Evolutionary conservation across 2,113 vertebrate species (phyloP), one percentile per base, ranked within the genome.

Genomic region (Chaetops frenatus): DNA sequence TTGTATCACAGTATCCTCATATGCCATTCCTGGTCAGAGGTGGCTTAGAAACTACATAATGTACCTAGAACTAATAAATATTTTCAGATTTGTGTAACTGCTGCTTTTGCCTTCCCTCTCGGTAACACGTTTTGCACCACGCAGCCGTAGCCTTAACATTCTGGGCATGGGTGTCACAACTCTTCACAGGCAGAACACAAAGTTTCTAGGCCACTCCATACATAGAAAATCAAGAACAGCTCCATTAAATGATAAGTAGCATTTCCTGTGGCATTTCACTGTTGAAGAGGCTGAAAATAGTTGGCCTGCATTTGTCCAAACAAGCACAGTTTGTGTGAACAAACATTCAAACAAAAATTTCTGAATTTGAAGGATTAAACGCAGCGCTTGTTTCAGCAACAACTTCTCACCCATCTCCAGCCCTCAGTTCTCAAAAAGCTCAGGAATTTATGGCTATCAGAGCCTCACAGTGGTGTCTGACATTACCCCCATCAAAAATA

Each of bases 181-280:
- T 40, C 48, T 6, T 7, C 33, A 40, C 1, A 74, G 47, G 0
- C 0, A 78, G 27, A 81, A 53, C 1, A 11, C 1, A 0, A 51
- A 33, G 7, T 38, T 76, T 51, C 36, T 7, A 11, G 4, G 31
- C 15, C 44, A 76, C 31, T 28, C 7, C 24, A 6, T 11, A 22
- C 9, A 35, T 7, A 31, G 5, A 73, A 24, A 19, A 60, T 21
- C 29, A 57, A 38, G 3, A 83, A 42, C 0, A 77, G 11, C 33
- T n/a, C 15, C 7, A 24, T 22, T 24, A n/a, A 58, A 53, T 45
- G 3, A 47, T 18, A 1, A 1, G 8, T 2, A 8, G 20, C 15
- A 45, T 66, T 54, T 65, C 42, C 67, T 54, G 47, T 33, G 10
- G 21, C n/a, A 53, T 74, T 70, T 53, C 51, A 22, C 20, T 38